Evolutionary conservation across 2,797 vertebrate genomes (phyloP), one percentile per base, ranked within the genome.

Genomic region (Karalla daura): DNA sequence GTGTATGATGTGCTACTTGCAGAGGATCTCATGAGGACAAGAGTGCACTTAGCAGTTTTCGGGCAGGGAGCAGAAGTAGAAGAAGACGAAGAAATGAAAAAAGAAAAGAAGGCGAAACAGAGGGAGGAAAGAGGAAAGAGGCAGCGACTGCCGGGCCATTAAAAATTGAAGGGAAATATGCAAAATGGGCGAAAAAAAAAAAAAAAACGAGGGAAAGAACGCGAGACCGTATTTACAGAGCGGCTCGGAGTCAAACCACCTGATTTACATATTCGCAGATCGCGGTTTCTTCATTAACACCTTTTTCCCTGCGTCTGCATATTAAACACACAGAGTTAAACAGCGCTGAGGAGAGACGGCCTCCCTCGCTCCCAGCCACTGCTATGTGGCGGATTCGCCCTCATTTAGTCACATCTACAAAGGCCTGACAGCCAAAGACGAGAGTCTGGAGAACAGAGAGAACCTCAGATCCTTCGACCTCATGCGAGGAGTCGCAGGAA

Each of bases 1-100:
- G 63, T 36, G 17, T 33, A 44, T 36, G 53, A 63, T 61, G 64
- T 45, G 59, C 58, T 60, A 36, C 47, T 54, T 49, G 47, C 35
- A 20, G 62, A 49, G 2, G 53, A 51, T 61, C 78, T 80, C 61
- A 36, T 12, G 72, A 70, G 80, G 51, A 65, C 35, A 36, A 25
- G 32, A 25, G 50, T 49, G 58, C 58, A 74, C 63, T 76, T 66
- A 59, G 30, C 41, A 30, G 46, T 44, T 56, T 60, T 63, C 23
- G 74, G 47, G 52, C n/a, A 45, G 51, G 50, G 17, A 71, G 56
- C 2, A 24, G 18, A 3, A 27, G 11, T n/a, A 7, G 45, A 30
- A 62, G 36, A 6, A 3, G 52, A 64, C 30, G 4, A 3, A 30
- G 27, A 8, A 9, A 23, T 37, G 35, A 30, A 32, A 28, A 43